Percentiles rank a stretch among this genome's conserved stretches.
These are phyloP conservation scores for Nicator chloris DNA, from an alignment of 2,113 vertebrate genomes.

Conservation along the genomic window DNA sequence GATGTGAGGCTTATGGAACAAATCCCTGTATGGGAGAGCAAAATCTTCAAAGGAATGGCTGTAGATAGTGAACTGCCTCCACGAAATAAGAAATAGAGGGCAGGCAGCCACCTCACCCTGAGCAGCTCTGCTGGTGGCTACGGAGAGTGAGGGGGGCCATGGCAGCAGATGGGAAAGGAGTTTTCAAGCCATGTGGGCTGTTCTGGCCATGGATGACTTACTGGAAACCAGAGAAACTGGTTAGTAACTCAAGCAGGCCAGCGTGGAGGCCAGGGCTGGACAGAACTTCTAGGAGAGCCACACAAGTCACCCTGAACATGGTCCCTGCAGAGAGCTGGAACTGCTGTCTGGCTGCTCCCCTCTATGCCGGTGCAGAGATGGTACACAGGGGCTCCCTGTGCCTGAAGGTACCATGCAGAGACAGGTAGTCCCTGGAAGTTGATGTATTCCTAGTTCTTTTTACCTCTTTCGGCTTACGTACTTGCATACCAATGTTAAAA, in stretches of 20 bases:
- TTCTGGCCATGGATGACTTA: not conserved
- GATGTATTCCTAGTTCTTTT: not conserved
- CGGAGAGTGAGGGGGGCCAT: not conserved
- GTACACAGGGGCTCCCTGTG: not conserved
- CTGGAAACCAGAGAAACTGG: not conserved
- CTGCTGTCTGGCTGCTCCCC: not conserved
- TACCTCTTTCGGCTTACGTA: not conserved
- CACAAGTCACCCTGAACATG: not conserved
- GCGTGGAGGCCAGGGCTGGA: not conserved
- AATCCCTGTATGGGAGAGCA: not conserved
- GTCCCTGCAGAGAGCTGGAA: not conserved
- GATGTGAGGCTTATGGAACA: not conserved
- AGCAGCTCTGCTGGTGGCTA: not conserved
- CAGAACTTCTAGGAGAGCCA: not conserved
- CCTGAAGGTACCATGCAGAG: not conserved
- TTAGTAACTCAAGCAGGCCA: not conserved
- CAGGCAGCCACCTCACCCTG: not conserved
- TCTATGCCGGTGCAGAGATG: not conserved
- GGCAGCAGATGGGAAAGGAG: not conserved
- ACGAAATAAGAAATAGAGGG: not conserved
- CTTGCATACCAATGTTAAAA: not conserved
- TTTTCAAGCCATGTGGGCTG: not conserved
- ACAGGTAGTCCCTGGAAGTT: not conserved
- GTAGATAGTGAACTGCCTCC: not conserved
- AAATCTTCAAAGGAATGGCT: not conserved